Evolutionary conservation across 2,888 invertebrate genomes (phyloP), one percentile per base, ranked within the genome.

Genomic region (Drosophila anomalata): DNA sequence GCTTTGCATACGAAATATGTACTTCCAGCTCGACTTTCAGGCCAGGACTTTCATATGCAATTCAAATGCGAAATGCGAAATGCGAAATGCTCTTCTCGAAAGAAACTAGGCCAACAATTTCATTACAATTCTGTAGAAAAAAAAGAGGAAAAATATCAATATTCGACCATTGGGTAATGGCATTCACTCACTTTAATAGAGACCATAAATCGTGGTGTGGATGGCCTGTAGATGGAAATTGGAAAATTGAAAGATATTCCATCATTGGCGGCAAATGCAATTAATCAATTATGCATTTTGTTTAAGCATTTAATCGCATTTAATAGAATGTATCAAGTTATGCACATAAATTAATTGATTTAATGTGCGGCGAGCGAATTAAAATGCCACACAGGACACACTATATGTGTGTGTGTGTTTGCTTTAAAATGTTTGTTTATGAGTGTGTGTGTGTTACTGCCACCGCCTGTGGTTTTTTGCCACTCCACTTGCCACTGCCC

Each of bases 261-360:
- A 51, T 14, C 39, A 44, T 9, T 54, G 53, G 39, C 66, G 17
- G 51, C 1, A n/a, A 39, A 47, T 39, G 66, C 51, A 55, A 70
- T 70, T 52, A 72, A 83, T 86, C 67, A 75, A 83, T 79, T 61
- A 70, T 69, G 59, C 77, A 79, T 71, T 69, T 60, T 36, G 53
- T 42, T 55, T 24, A 53, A 61, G 63, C 71, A 82, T 74, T 85
- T 79, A 76, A 69, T 50, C 55, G 42, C 56, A 59, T 66, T 73
- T 78, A 56, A 60, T 46, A 52, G 55, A 44, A 44, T 69, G 56
- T 53, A 53, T 73, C 67, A 60, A 62, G 63, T 67, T 77, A 75
- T 80, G 84, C 69, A 50, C 73, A 84, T 81, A 71, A 84, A 80
- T 84, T 73, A 73, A 77, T 72, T 73, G 67, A 69, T 77, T 78